Evolutionary conservation across 2,113 vertebrate genomes (phyloP).

Genomic region (Leptobrachium ailaonicum): DNA sequence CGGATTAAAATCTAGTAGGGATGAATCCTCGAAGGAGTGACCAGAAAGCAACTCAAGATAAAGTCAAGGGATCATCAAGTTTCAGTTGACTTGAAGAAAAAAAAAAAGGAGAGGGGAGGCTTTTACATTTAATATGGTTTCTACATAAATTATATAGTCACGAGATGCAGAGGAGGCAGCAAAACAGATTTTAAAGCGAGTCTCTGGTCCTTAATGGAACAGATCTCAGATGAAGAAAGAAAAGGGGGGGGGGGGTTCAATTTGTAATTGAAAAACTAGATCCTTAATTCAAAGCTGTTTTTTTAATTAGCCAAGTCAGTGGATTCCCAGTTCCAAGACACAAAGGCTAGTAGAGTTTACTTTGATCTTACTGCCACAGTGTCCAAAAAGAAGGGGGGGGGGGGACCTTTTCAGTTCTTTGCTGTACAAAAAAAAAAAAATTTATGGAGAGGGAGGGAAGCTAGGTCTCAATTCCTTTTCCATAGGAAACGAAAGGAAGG

Average conservation of each 20-base stretch:
- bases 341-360: constrained; percentile 63
- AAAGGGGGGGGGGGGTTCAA: constrained; percentile 69
- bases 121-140: constrained; percentile 94
- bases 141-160: constrained; percentile 92
- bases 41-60: constrained; percentile 91
- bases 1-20: constrained; percentile 96
- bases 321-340: constrained; percentile 71
- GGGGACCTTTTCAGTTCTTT: constrained; percentile 23
- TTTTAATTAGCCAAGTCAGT: constrained; percentile 80
- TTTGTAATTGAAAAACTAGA: constrained; percentile 78
- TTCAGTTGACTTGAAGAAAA: constrained; percentile 76
- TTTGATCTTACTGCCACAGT: constrained; percentile 72
- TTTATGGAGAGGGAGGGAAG: constrained; percentile 43
- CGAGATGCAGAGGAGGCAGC: constrained; percentile 83
- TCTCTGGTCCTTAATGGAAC: constrained; percentile 72
- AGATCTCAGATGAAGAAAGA: constrained; percentile 59
- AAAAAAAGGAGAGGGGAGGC: constrained; percentile 57
- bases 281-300: constrained; percentile 79
- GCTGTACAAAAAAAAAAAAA: constrained; percentile 19
- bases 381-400: constrained; percentile 57
- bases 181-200: constrained; percentile 65
- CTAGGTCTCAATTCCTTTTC: constrained; percentile 52
- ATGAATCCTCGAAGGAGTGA: constrained; percentile 86
- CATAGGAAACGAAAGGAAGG: constrained; percentile 40
- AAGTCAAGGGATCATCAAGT: constrained; percentile 91